Evolutionary conservation across 2,888 invertebrate species (phyloP).

Genomic region (Drosophila leonis): DNA sequence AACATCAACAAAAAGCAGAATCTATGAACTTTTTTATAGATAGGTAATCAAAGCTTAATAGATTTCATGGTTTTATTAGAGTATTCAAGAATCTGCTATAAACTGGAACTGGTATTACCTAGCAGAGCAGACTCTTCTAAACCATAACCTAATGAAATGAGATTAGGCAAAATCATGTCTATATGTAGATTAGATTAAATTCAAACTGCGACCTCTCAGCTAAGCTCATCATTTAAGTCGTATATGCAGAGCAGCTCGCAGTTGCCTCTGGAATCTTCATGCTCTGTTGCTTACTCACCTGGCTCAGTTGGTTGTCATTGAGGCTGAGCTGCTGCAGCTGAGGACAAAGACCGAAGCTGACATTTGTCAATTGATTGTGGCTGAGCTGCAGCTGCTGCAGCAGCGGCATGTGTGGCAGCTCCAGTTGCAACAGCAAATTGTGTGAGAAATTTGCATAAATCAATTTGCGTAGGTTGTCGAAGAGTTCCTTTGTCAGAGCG

Average conservation of each 20-base stretch:
- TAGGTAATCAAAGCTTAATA: background rate
- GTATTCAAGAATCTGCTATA: background rate
- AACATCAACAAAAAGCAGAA: no score
- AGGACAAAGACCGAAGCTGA: constrained; percentile 65
- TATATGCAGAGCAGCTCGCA: background rate
- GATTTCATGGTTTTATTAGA: background rate
- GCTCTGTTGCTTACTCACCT: constrained; percentile 59
- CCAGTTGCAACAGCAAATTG: constrained; percentile 67
- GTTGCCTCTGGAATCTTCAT: background rate
- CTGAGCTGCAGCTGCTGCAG: constrained; percentile 75
- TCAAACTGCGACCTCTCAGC: background rate
- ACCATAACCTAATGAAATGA: background rate
- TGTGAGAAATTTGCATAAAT: constrained; percentile 78
- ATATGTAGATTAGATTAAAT: constrained; percentile 12
- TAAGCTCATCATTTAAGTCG: background rate
- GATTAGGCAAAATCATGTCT: background rate
- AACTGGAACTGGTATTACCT: background rate
- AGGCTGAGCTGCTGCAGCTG: constrained; percentile 69
- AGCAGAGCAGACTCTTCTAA: background rate
- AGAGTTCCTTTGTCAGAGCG: constrained; percentile 55
- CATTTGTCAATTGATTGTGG: constrained; percentile 72
- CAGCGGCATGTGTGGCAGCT: constrained; percentile 60
- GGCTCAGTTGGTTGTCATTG: constrained; percentile 72
- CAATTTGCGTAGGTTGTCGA: constrained; percentile 66
- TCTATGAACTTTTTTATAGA: background rate